Base-by-base conservation (phyloP, 64 coral and sea anemone genomes). In the Porites lutea region DNA sequence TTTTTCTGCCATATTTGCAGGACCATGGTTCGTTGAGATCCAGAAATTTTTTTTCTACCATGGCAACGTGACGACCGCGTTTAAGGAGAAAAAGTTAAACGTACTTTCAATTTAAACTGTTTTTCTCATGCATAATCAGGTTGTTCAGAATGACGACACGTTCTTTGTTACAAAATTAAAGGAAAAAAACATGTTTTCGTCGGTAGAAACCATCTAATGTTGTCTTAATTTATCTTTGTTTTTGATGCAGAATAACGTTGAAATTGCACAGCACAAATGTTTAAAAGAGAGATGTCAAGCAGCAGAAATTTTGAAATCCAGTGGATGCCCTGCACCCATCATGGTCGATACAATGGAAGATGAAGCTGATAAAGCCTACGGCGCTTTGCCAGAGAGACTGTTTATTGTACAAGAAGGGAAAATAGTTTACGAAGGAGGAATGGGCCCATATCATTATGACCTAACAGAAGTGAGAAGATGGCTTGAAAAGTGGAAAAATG, bases 281-380 rank as follows among this genome's bases (percentile, higher is more conserved):
- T 82, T 65, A 58, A 16, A 90, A 23, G 95, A 96, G n/a, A 86
- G 95, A 12, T 78, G 87, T 79, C 43, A 55, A 1, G 95, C 95
- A 44, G 95, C 95, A 14, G 22, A 75, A 18, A 83, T 61, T 21
- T 64, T 96, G 5, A n/a, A 84, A 19, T 62, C 63, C 5, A 48
- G 73, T 79, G 23, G 22, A 13, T 48, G 58, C 21, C 13, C 83
- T n/a, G 83, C 76, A 3, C 83, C 91, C 12, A 80, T 93, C 62
- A 55, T 93, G 53, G 83, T 80, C 23, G 91, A 93, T 45, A 79
- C 83, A 74, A 87, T 79, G 83, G n/a, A 77, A 45, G 87, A 93
- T 21, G 64, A 93, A 61, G 63, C 91, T 8, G 60, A 22, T 4
- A n/a, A 71, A 15, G 74, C 91, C 54, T 93, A 93, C 59, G 91